These are phyloP conservation scores for Dicrurus megarhynchus DNA, from an alignment of 2,113 vertebrate species.

Conservation along the genomic window DNA sequence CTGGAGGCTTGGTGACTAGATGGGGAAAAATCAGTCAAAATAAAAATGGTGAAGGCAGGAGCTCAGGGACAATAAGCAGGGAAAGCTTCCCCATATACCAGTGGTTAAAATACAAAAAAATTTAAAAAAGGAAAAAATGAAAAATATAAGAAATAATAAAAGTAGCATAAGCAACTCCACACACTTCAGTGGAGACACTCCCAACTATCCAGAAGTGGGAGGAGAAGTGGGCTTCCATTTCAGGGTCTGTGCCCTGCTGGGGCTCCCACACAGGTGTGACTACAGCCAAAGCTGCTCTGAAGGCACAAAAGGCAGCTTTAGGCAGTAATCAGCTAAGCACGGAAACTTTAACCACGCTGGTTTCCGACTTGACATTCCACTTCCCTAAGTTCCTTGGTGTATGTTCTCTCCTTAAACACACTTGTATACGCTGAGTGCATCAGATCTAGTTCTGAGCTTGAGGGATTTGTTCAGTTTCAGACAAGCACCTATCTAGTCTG, in stretches of 20 bases:
- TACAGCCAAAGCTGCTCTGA: neutral
- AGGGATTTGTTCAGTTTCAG: neutral
- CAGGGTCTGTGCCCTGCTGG: neutral
- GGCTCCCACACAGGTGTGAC: neutral
- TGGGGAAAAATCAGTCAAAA: neutral
- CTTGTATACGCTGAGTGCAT: neutral
- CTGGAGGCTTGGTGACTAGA: neutral
- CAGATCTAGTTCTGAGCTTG: neutral
- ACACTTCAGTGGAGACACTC: neutral
- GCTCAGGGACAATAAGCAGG: neutral
- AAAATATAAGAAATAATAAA: neutral
- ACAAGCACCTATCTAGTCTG: neutral
- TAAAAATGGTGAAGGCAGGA: neutral
- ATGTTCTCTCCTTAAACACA: neutral
- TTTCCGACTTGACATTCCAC: slow-evolving; percentile 34
- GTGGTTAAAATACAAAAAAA: neutral
- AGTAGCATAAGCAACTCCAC: neutral
- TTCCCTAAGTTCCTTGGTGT: neutral
- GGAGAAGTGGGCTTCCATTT: neutral
- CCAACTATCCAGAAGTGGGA: neutral
- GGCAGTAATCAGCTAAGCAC: neutral
- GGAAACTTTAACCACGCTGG: slow-evolving; percentile 63
- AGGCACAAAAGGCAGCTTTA: neutral
- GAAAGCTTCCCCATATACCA: neutral
- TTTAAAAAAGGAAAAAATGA: too few species aligned